Conservation (phyloP, 2,113 vertebrate genomes). For the Notothenia coriiceps region DNA sequence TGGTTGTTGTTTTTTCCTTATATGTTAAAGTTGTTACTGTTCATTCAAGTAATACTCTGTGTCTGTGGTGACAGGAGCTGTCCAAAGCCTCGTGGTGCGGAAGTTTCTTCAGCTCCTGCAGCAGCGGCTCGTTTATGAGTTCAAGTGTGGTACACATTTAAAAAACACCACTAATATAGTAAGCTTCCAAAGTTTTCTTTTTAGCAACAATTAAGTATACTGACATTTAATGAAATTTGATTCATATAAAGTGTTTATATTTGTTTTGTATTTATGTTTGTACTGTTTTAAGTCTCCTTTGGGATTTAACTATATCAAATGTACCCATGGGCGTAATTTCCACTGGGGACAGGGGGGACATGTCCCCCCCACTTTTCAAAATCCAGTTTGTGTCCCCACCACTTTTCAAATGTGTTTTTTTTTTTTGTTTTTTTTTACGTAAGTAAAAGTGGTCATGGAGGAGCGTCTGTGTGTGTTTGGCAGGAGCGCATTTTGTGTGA, state of each 20-base stretch:
- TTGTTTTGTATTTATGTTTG: neutral
- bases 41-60: neutral
- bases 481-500: too few species aligned
- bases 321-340: too few species aligned
- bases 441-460: too few species aligned
- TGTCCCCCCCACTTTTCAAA: too few species aligned
- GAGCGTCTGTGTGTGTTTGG: too few species aligned
- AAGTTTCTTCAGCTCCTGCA: conserved; percentile 12
- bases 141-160: neutral
- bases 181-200: neutral
- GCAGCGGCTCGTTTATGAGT: neutral
- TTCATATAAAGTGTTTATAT: neutral
- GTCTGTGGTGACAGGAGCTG: conserved; percentile 12
- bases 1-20: neutral
- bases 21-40: neutral
- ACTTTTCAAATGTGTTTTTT: too few species aligned
- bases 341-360: too few species aligned
- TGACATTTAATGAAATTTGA: neutral
- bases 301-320: neutral
- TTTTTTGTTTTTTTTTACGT: too few species aligned
- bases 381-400: too few species aligned
- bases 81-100: conserved; percentile 45
- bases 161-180: neutral
- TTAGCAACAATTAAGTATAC: neutral
- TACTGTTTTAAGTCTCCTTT: neutral